phyloP scores from a whole-genome alignment of 2,888 invertebrate species.

The Philonicus albiceps region DNA sequence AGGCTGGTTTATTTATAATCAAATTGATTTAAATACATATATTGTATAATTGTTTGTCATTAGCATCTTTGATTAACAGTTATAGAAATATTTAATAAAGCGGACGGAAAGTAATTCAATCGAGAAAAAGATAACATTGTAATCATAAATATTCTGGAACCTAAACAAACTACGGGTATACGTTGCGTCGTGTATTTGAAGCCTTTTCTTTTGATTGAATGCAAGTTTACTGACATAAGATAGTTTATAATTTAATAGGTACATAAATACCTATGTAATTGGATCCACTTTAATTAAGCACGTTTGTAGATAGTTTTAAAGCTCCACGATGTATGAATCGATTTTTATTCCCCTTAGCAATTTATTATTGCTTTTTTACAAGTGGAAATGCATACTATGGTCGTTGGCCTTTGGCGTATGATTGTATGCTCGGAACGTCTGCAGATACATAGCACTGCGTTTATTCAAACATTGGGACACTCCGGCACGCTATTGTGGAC shows the following conservation, averaged over 20 bases:
- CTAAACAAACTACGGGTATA: too few species aligned
- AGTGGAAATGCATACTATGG: background rate
- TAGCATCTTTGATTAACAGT: too few species aligned
- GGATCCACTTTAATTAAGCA: background rate
- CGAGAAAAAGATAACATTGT: too few species aligned
- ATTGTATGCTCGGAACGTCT: background rate
- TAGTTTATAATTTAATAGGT: background rate
- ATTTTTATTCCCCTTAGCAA: background rate
- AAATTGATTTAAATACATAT: too few species aligned
- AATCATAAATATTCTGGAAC: too few species aligned
- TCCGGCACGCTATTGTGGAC: background rate
- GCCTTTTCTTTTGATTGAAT: background rate
- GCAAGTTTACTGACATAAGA: background rate
- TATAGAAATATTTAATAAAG: too few species aligned
- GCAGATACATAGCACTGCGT: background rate
- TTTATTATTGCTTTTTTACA: background rate
- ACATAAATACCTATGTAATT: background rate
- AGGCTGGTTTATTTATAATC: too few species aligned
- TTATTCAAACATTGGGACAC: background rate
- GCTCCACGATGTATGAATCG: background rate
- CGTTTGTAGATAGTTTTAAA: background rate
- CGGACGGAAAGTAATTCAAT: too few species aligned
- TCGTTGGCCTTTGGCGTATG: background rate
- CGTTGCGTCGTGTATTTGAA: too few species aligned
- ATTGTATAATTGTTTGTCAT: too few species aligned